A percentile compares a stretch with the other conserved stretches of the same genome.
These are phyloP conservation scores for Ploceus nigricollis DNA, from an alignment of 2,113 vertebrate genomes.

Conservation along the genomic window DNA sequence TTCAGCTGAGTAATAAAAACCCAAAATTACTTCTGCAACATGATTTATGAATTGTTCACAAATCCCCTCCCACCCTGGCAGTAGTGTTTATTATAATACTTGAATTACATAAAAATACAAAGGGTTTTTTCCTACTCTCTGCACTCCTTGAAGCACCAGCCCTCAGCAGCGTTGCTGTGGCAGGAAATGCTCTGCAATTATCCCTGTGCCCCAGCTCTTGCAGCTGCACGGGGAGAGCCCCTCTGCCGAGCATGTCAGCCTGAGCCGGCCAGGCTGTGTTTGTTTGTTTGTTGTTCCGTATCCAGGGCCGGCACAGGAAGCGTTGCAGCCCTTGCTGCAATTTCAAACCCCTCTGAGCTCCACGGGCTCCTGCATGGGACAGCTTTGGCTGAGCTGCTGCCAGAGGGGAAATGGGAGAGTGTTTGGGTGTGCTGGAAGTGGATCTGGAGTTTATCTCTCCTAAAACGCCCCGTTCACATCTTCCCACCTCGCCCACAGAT, in stretches of 20 bases:
- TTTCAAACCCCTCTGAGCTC: rapidly evolving
- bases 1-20: neutral
- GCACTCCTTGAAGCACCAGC: neutral
- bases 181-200: rapidly evolving
- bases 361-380: rapidly evolving
- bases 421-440: rapidly evolving
- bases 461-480: rapidly evolving
- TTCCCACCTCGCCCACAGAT: neutral
- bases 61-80: neutral
- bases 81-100: neutral
- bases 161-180: neutral
- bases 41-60: neutral
- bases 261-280: no score
- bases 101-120: neutral
- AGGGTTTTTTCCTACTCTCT: rapidly evolving
- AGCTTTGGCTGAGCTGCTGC: neutral
- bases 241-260: neutral
- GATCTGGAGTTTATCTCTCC: neutral
- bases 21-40: neutral
- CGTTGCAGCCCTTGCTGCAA: neutral
- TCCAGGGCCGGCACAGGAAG: neutral
- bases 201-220: neutral
- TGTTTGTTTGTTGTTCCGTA: rapidly evolving
- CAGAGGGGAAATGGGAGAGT: rapidly evolving
- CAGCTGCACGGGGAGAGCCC: neutral